Evolutionary conservation across 64 coral and sea anemone genomes (phyloP).

Genomic region (Actinia tenebrosa): DNA sequence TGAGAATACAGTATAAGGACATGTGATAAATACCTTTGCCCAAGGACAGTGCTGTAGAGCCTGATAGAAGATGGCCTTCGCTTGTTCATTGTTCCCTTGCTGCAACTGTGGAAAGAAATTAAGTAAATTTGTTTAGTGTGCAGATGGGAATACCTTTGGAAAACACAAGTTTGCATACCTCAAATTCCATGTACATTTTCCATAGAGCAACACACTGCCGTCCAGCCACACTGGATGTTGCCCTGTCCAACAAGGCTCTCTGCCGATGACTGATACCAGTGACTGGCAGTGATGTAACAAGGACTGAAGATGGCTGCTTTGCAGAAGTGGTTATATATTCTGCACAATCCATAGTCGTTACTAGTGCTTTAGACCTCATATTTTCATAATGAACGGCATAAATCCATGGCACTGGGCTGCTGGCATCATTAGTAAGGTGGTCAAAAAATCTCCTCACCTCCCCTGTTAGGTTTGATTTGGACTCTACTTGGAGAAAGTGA

Average conservation of each 20-base stretch:
- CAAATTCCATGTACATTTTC: slow-evolving; percentile 93
- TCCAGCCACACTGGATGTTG: slow-evolving; percentile 22
- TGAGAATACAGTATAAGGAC: no score
- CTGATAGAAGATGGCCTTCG: slow-evolving; percentile 88
- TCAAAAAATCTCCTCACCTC: slow-evolving; percentile 83
- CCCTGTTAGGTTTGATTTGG: slow-evolving; percentile 67
- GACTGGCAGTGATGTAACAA: slow-evolving; percentile 50
- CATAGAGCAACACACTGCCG: slow-evolving; percentile 85
- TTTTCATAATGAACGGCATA: slow-evolving; percentile 72
- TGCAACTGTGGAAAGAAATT: slow-evolving; percentile 39
- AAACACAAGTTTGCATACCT: slow-evolving; percentile 27
- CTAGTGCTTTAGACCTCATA: slow-evolving; percentile 34
- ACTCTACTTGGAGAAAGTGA: slow-evolving; percentile 63
- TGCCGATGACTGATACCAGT: slow-evolving; percentile 80
- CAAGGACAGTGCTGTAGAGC: slow-evolving; percentile 86
- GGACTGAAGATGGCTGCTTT: neutral
- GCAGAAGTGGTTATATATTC: neutral
- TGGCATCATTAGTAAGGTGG: slow-evolving; percentile 31
- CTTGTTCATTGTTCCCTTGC: slow-evolving; percentile 55
- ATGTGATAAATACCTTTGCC: slow-evolving; percentile 62
- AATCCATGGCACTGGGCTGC: slow-evolving; percentile 71
- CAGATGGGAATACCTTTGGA: no score
- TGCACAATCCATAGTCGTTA: slow-evolving; percentile 41
- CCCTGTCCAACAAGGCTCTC: slow-evolving; percentile 83
- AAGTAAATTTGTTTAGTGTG: neutral